Percentiles rank a stretch among this genome's conserved stretches.
Conservation (phyloP, 2,888 invertebrate species). For the Cartodere bifasciata region DNA sequence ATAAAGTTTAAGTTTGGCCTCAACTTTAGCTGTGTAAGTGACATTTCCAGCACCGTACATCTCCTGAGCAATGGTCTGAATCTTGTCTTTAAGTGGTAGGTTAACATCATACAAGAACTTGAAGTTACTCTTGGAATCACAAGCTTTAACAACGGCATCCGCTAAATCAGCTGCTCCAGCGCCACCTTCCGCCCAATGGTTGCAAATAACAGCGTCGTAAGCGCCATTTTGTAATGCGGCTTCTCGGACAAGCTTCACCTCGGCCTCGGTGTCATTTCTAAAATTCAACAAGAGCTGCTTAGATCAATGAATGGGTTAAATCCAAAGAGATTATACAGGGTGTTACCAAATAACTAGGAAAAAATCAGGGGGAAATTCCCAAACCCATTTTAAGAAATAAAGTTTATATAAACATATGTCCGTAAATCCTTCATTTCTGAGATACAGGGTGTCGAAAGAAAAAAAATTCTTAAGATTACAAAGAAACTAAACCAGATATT, state of each 20-base stretch:
- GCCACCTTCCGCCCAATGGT: constrained; percentile 87
- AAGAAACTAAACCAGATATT: too few relatives aligned
- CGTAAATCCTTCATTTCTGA: too few relatives aligned
- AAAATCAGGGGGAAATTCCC: too few relatives aligned
- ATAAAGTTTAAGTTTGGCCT: constrained; percentile 55
- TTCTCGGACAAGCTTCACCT: constrained; percentile 64
- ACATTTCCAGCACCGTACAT: constrained; percentile 95
- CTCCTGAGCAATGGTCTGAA: constrained; percentile 72
- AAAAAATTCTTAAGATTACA: too few relatives aligned
- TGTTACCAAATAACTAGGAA: too few relatives aligned
- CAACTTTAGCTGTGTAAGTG: constrained; percentile 59
- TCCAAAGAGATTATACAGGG: too few relatives aligned
- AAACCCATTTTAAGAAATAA: too few relatives aligned
- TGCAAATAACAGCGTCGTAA: constrained; percentile 71
- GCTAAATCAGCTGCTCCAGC: constrained; percentile 76
- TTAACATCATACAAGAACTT: constrained; percentile 59
- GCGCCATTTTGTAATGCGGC: constrained; percentile 71
- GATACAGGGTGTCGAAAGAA: too few relatives aligned
- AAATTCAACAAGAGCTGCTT: constrained; percentile 3
- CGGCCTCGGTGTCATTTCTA: constrained; percentile 76
- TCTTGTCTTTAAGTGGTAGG: constrained; percentile 70
- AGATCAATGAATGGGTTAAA: too few relatives aligned
- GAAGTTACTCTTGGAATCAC: constrained; percentile 48
- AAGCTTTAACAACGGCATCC: constrained; percentile 72
- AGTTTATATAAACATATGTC: too few relatives aligned